Base-by-base conservation (phyloP, 2,797 vertebrate species). In the Alfaro cultratus region DNA sequence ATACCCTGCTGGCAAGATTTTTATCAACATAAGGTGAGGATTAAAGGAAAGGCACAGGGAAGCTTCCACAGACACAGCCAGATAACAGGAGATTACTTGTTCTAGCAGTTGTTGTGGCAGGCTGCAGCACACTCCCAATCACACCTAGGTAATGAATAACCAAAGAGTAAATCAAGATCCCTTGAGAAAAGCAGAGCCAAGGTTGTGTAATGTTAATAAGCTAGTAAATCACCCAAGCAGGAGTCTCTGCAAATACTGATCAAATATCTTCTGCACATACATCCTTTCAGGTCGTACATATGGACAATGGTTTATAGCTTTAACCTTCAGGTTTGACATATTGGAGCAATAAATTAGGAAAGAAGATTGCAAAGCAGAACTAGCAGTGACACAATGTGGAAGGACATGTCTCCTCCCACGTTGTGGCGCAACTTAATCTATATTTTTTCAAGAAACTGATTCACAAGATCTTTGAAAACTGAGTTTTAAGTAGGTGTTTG, bases 131-230 rank as follows among this genome's bases (percentile, higher is more conserved):
- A 64, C 75, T 83, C 67, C 23, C 21, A 16, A 75, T 87, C 82
- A 85, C 85, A 85, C 80, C 80, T 82, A 53, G 91, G 75, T 91
- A 95, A 95, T 94, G 90, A 94, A 83, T 93, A 92, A 94, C 92
- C 41, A 77, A 39, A 79, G 80, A 80, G 84, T 78, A 82, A 87
- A 87, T 77, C 41, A 4, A 75, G 55, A 60, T 82, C 39, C 39
- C 60, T 45, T 0, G 9, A 60, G 72, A 18, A 41, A 70, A 79
- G 10, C 78, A 34, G 76, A 78, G 75, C 74, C 72, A 51, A 57
- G 18, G 74, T 47, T 0, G 8, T 39, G 53, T 34, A 18, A 76
- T 18, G 31, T 85, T 86, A 83, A 83, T 79, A 84, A 80, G 84
- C 36, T 68, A 72, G 73, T 83, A 84, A 83, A 83, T 91, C 83